Evolutionary conservation across 2,113 vertebrate genomes (phyloP).

Genomic region (Lagopus muta): DNA sequence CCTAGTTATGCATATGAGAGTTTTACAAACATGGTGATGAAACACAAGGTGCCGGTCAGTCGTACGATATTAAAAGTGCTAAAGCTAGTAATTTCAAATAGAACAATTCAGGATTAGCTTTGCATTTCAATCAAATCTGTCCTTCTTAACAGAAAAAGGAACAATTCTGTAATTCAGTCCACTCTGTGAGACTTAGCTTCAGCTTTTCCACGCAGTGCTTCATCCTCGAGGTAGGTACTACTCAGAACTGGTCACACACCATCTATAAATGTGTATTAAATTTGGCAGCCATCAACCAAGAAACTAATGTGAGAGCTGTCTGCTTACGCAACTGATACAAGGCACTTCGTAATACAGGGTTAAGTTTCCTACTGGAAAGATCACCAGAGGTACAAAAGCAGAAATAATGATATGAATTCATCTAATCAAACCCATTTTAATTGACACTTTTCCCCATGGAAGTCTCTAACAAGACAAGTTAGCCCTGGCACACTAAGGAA

Average conservation of each 20-base stretch:
- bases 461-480: neutral
- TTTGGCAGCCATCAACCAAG: neutral
- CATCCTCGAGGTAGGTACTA: neutral
- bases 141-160: neutral
- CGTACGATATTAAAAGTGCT: neutral
- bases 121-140: neutral
- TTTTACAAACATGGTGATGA: neutral
- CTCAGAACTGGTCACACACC: neutral
- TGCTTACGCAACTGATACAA: neutral
- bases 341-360: neutral
- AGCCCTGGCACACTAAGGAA: neutral
- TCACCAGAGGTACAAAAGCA: neutral
- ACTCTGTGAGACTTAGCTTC: neutral
- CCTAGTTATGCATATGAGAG: neutral
- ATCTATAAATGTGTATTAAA: neutral
- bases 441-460: neutral
- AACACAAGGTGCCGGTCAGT: conserved; percentile 22
- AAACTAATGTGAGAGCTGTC: neutral
- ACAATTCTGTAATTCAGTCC: neutral
- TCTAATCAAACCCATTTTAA: neutral
- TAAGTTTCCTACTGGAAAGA: neutral
- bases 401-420: neutral
- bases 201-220: neutral
- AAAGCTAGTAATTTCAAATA: neutral
- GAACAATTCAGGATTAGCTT: neutral